Percentiles rank a stretch among this genome's conserved stretches.
phyloP scores from a whole-genome alignment of 2,888 invertebrate species.

The Halictus ligatus region DNA sequence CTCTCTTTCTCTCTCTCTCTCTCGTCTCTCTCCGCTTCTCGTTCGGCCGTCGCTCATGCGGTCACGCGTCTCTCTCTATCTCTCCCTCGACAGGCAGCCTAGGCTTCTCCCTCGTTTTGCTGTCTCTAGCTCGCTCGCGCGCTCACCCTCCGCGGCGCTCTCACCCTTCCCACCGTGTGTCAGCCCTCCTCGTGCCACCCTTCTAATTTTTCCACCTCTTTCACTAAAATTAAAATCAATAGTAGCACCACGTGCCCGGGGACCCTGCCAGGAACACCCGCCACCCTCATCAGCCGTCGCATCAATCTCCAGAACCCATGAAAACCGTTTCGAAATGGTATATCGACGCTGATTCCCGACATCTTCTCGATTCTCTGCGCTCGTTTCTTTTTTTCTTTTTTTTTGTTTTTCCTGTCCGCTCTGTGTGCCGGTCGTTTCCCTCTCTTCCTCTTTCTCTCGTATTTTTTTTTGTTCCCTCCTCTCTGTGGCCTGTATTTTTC shows the following conservation, averaged over 20 bases:
- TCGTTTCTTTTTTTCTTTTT: neutral
- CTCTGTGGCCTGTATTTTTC: constrained; percentile 15
- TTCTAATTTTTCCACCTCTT: constrained; percentile 85
- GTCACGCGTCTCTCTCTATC: constrained; percentile 51
- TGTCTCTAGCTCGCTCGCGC: constrained; percentile 29
- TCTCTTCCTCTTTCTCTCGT: neutral
- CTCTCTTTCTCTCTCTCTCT: constrained; percentile 52
- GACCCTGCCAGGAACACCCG: constrained; percentile 79
- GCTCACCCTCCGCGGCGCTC: constrained; percentile 49
- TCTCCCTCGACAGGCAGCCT: constrained; percentile 15
- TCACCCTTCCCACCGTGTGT: constrained; percentile 68
- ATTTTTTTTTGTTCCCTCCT: neutral
- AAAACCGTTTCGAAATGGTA: constrained; percentile 77
- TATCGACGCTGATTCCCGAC: constrained; percentile 63
- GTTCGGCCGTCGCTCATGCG: constrained; percentile 58
- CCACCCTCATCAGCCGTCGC: constrained; percentile 75
- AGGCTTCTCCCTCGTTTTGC: constrained; percentile 48
- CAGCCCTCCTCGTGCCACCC: constrained; percentile 83
- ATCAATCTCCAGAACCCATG: constrained; percentile 67
- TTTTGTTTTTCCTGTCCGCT: neutral
- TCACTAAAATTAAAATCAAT: constrained; percentile 85
- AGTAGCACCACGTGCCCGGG: constrained; percentile 84
- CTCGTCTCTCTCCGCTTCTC: constrained; percentile 48
- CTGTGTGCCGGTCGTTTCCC: neutral
- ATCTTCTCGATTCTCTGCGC: constrained; percentile 10